phyloP scores from a whole-genome alignment of 2,113 vertebrate species.

The Eretmochelys imbricata region DNA sequence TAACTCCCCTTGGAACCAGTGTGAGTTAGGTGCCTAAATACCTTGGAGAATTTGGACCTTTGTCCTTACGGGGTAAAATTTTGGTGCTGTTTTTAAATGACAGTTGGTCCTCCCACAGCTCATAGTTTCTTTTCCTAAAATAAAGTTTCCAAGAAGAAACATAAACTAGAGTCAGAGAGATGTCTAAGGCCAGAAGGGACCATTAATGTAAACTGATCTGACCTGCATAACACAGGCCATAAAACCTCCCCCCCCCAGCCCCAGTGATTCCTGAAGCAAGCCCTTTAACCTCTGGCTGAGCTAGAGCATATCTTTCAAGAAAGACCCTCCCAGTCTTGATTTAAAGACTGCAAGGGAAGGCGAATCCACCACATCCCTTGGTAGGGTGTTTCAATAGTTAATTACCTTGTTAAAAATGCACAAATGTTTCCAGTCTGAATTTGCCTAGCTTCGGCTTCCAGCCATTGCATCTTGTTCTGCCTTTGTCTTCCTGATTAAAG shows the following conservation, averaged over 20 bases:
- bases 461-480: neutral
- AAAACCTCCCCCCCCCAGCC: neutral
- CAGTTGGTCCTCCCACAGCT: accelerated
- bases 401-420: accelerated
- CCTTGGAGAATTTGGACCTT: neutral
- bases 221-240: accelerated
- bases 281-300: neutral
- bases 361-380: neutral
- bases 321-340: accelerated
- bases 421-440: neutral
- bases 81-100: neutral
- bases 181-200: accelerated
- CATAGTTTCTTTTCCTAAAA: accelerated
- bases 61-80: neutral
- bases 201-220: accelerated
- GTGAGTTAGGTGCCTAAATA: neutral
- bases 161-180: accelerated
- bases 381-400: neutral
- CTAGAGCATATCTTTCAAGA: accelerated
- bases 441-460: neutral
- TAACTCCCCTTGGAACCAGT: neutral
- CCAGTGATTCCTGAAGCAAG: accelerated
- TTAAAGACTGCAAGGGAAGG: accelerated
- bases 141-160: accelerated
- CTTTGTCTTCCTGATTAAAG: neutral